Percentiles rank a stretch among this genome's conserved stretches.
Conservation (phyloP, 2,888 invertebrate genomes). For the Nymphalis polychloros region DNA sequence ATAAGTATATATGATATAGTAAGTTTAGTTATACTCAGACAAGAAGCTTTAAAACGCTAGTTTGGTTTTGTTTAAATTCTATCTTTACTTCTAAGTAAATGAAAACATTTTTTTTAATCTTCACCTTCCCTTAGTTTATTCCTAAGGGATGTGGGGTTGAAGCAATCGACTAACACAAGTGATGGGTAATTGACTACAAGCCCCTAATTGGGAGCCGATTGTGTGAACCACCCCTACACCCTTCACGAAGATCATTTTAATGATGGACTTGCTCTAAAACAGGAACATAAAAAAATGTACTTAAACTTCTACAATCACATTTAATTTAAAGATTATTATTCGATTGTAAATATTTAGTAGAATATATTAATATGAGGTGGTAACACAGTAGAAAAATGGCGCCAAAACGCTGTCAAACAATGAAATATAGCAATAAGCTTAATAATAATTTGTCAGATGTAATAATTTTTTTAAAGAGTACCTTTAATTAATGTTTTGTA, state of each 20-base stretch:
- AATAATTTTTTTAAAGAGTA: constrained; percentile 51
- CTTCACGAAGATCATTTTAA: constrained; percentile 33
- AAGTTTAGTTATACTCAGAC: no score
- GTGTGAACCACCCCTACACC: constrained; percentile 36
- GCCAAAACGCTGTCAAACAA: constrained; percentile 39
- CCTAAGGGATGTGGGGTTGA: constrained; percentile 31
- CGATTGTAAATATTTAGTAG: constrained; percentile 53
- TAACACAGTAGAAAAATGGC: constrained; percentile 50
- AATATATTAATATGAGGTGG: constrained; percentile 45
- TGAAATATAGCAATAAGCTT: constrained; percentile 71
- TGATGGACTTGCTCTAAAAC: constrained; percentile 25
- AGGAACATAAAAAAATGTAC: constrained; percentile 43
- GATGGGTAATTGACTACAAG: constrained; percentile 43
- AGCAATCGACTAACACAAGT: constrained; percentile 37
- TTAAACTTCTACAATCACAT: constrained; percentile 42
- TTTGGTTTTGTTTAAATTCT: constrained; percentile 6
- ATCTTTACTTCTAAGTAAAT: background rate
- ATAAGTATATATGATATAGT: no score
- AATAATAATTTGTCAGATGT: constrained; percentile 52
- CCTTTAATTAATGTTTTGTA: constrained; percentile 63
- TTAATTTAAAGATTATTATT: constrained; percentile 29
- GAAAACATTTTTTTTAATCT: constrained; percentile 23
- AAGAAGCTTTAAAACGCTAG: constrained; percentile 7
- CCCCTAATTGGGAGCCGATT: constrained; percentile 44
- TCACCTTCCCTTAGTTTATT: constrained; percentile 6